A percentile compares a stretch with the other conserved stretches of the same genome.
phyloP scores from a whole-genome alignment of 2,888 invertebrate genomes.

The Pristionchus japonicus region DNA sequence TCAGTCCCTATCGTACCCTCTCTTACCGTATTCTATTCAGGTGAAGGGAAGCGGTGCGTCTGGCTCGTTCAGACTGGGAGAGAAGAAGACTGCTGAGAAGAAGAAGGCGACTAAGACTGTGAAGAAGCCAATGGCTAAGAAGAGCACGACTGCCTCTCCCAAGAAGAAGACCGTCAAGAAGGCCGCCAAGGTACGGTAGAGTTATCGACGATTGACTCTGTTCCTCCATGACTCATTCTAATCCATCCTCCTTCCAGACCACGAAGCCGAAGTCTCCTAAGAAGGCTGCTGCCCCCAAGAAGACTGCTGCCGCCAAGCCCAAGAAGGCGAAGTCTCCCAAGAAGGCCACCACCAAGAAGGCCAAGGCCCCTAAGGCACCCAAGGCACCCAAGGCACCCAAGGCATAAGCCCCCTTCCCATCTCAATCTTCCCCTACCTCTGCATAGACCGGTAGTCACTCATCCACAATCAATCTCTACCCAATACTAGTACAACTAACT shows the following conservation, averaged over 20 bases:
- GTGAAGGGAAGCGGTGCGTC: conserved; percentile 44
- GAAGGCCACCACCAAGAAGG: conserved; percentile 34
- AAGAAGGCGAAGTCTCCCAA: conserved; percentile 40
- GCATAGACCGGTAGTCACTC: not conserved
- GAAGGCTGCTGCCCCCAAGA: conserved; percentile 35
- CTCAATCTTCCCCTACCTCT: not conserved
- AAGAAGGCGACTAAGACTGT: conserved; percentile 28
- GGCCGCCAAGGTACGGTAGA: conserved; percentile 16
- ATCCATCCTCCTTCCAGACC: conserved; percentile 11
- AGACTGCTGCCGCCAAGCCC: conserved; percentile 44
- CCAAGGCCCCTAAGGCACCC: conserved; percentile 11
- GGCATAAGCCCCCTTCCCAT: conserved; percentile 18
- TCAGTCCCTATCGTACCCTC: not conserved
- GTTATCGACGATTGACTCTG: not conserved
- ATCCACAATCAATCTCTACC: not conserved
- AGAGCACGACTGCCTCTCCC: conserved; percentile 41
- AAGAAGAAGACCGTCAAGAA: conserved; percentile 46
- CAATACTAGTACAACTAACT: not conserved
- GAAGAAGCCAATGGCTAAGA: conserved; percentile 38
- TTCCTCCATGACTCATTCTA: not conserved
- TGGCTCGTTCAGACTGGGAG: conserved; percentile 44
- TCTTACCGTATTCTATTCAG: not conserved
- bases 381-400: conserved; percentile 35
- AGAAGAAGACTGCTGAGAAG: conserved; percentile 46
- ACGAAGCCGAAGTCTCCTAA: conserved; percentile 41